phyloP scores from a whole-genome alignment of 1,140 invertebrate species.

The Dendroctonus valens region DNA sequence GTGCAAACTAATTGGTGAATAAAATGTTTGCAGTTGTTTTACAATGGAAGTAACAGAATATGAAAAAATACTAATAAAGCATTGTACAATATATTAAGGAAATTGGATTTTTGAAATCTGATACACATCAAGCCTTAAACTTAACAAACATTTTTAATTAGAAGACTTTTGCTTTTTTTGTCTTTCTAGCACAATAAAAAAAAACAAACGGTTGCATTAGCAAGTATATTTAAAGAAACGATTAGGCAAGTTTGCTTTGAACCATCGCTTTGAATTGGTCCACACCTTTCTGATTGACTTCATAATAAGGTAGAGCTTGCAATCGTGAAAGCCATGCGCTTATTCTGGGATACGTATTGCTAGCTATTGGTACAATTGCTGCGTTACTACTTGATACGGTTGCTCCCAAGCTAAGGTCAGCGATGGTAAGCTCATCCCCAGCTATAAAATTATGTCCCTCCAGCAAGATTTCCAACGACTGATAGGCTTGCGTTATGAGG shows the following conservation, averaged over 20 bases:
- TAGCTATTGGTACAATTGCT: conserved; percentile 41
- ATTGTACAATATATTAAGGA: no score
- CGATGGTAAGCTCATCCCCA: conserved; percentile 54
- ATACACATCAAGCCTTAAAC: no score
- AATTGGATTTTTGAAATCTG: no score
- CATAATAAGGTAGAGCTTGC: conserved; percentile 40
- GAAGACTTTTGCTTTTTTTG: no score
- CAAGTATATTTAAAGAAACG: no score
- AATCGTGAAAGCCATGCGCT: conserved; percentile 36
- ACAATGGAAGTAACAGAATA: no score
- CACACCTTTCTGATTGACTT: conserved; percentile 39
- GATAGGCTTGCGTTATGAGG: conserved; percentile 30
- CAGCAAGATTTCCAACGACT: conserved; percentile 33
- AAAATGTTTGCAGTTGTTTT: no score
- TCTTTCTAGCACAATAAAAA: no score
- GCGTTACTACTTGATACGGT: conserved; percentile 45
- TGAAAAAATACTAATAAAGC: no score
- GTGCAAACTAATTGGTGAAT: no score
- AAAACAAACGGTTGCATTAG: no score
- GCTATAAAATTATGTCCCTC: conserved; percentile 39
- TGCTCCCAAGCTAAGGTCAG: conserved; percentile 50
- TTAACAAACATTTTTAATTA: no score
- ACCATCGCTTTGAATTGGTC: conserved; percentile 38
- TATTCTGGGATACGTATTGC: conserved; percentile 39
- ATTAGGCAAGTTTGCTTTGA: conserved; percentile 34